Evolutionary conservation across 2,888 invertebrate species (phyloP), one percentile per base, ranked within the genome.

Genomic region (Ernsta delagoae): DNA sequence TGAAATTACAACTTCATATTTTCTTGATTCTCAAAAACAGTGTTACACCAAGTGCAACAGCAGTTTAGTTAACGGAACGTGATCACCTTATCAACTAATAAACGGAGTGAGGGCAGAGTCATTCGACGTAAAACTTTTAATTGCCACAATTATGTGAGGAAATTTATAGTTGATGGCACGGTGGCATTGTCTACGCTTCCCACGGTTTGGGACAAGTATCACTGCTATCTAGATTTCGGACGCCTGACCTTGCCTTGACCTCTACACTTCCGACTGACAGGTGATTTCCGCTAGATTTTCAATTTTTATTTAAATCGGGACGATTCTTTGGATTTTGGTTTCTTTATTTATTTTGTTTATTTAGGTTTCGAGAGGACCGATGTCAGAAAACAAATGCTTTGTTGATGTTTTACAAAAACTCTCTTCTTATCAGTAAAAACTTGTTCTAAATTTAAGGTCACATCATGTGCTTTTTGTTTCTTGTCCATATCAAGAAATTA

Each of bases 191-290:
- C 67, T 80, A 71, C 72, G 72, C 76, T 79, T 90, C 90, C 86
- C 90, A 90, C 90, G 87, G 87, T 81, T 82, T 83, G 80, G 87
- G 87, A 85, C 87, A 85, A 82, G 87, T 84, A 80, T 82, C 79
- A 79, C 77, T 75, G 77, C 79, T 88, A 89, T 90, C 90, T 83
- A 82, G 83, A 84, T 85, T 80, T 79, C 73, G 83, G 82, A 76
- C 78, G 79, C 77, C 54, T 86, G 88, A 87, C 89, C 91, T 88
- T 82, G 60, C 53, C 34, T 60, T 65, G 60, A 64, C 70, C 65
- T 70, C 65, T 60, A 53, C 64, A 50, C 70, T 70, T 70, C 65
- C 70, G 69, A 70, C 64, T 64, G 59, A 63, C 64, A 54, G 64
- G 56, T 65, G 54, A 65, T 54, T 70, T 70, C 70, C 70, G 70